A percentile compares a stretch with the other conserved stretches of the same genome.
Evolutionary conservation across 2,797 vertebrate species (phyloP).

Genomic region (Sparidentex hasta): DNA sequence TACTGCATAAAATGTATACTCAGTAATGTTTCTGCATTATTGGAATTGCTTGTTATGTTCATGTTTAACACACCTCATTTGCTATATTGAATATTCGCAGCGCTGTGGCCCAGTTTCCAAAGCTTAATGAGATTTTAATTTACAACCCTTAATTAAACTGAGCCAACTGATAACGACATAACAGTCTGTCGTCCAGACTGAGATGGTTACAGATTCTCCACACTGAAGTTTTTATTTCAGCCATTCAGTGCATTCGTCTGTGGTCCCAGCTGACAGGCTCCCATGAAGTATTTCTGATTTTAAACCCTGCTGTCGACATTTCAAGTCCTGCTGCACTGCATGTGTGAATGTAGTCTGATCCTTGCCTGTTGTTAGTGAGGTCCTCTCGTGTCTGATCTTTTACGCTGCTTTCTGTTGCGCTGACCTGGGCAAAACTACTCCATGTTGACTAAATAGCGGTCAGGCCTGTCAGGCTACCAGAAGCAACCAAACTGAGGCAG

Average conservation of each 20-base stretch:
- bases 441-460: background rate
- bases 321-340: slow-evolving; percentile 97
- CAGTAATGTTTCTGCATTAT: background rate
- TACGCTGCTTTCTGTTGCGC: slow-evolving; percentile 50
- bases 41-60: slow-evolving; percentile 4
- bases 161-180: background rate
- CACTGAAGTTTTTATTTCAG: background rate
- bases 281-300: slow-evolving; percentile 32
- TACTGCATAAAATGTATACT: background rate
- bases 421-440: slow-evolving; percentile 67
- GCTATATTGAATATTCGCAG: background rate
- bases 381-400: slow-evolving; percentile 53
- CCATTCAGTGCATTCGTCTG: background rate
- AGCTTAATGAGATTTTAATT: background rate
- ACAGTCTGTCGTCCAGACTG: background rate
- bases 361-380: slow-evolving; percentile 73
- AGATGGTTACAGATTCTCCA: background rate
- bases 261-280: slow-evolving; percentile 1
- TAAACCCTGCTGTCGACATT: slow-evolving; percentile 84
- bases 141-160: background rate
- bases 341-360: slow-evolving; percentile 92
- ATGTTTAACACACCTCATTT: background rate
- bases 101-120: background rate
- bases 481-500: background rate
- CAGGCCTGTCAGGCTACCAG: background rate